Conservation (phyloP, 2,113 vertebrate species). For the Garra rufa region DNA sequence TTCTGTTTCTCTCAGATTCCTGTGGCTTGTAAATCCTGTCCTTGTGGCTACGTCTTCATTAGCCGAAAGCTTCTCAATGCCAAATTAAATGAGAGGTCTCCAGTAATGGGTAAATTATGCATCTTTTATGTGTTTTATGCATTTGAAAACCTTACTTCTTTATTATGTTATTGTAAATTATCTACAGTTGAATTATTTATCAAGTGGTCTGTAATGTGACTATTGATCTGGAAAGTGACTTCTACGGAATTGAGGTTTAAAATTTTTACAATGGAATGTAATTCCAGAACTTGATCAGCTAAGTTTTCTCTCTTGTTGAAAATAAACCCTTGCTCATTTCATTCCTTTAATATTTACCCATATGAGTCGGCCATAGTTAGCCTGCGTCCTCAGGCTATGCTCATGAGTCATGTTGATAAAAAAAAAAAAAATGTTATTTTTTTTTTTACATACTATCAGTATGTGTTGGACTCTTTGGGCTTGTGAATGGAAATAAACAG, state of each 20-base stretch:
- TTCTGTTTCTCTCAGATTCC: constrained; percentile 83
- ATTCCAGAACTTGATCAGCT: neutral
- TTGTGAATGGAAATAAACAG: constrained; percentile 18
- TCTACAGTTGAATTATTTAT: neutral
- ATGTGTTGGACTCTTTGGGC: neutral
- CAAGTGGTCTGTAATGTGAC: neutral
- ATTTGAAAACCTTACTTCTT: neutral
- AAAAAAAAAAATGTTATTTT: neutral
- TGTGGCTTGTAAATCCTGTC: constrained; percentile 96
- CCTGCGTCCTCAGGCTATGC: neutral
- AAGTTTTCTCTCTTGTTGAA: neutral
- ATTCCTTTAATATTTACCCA: neutral
- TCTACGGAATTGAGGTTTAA: neutral
- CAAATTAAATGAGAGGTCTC: constrained; percentile 86
- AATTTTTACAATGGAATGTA: neutral
- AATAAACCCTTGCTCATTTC: neutral
- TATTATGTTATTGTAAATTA: neutral
- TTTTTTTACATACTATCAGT: neutral
- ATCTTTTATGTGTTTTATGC: neutral
- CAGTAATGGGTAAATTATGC: constrained; percentile 80
- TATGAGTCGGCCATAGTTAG: neutral
- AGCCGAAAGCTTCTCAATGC: constrained; percentile 96
- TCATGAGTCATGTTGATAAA: neutral
- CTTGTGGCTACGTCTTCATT: constrained; percentile 97
- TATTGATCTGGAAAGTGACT: neutral